These are phyloP conservation scores for Hedychridium roseum DNA, from an alignment of 2,888 invertebrate species.

Conservation along the genomic window DNA sequence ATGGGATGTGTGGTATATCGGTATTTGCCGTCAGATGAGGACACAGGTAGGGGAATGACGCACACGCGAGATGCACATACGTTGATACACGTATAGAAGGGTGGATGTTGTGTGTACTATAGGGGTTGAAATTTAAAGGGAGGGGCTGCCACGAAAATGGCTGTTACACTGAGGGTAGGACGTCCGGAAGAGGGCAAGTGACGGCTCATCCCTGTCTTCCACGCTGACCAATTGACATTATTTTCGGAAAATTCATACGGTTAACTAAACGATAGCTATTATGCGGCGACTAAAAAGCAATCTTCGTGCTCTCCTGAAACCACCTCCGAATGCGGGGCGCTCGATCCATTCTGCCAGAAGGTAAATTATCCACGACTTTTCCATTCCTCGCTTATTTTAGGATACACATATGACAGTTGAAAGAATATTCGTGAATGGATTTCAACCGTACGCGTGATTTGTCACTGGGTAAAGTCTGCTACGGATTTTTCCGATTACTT, in stretches of 20 bases:
- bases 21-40: too few species aligned
- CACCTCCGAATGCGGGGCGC: slow-evolving; percentile 41
- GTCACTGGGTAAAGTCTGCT: too few species aligned
- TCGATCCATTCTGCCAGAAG: slow-evolving; percentile 40
- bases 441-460: too few species aligned
- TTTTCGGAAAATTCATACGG: slow-evolving; percentile 45
- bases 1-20: too few species aligned
- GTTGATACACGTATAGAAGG: slow-evolving; percentile 19
- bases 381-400: too few species aligned
- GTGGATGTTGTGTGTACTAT: slow-evolving; percentile 35
- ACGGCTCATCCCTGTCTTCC: slow-evolving; percentile 44
- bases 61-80: too few species aligned
- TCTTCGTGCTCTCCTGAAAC: slow-evolving; percentile 42
- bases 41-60: too few species aligned
- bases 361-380: slow-evolving; percentile 34
- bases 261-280: slow-evolving; percentile 53
- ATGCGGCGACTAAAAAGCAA: slow-evolving; percentile 49
- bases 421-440: too few species aligned
- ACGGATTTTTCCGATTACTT: too few species aligned
- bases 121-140: slow-evolving; percentile 56
- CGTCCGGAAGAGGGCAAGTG: slow-evolving; percentile 53
- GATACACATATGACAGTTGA: too few species aligned
- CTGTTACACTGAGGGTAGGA: slow-evolving; percentile 57
- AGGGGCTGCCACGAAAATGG: slow-evolving; percentile 61
- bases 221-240: slow-evolving; percentile 48